Evolutionary conservation across 2,888 invertebrate species (phyloP).

Genomic region (Tanypteryx hageni): DNA sequence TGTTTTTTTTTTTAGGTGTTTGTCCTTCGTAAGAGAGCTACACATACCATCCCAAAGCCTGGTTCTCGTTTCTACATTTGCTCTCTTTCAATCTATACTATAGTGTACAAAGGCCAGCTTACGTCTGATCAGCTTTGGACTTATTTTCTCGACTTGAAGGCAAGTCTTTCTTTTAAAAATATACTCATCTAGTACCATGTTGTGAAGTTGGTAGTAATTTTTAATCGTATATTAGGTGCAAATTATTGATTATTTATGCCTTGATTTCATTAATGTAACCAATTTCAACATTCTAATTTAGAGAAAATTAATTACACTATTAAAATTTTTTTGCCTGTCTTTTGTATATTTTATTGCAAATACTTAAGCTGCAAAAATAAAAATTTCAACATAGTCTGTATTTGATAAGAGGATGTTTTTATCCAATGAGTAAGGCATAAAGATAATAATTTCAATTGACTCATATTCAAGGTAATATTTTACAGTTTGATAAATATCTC

Average conservation of each 20-base stretch:
- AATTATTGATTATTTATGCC: too few relatives aligned
- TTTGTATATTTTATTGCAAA: too few relatives aligned
- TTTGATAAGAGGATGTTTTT: too few relatives aligned
- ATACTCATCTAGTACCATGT: not conserved
- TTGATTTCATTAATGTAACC: too few relatives aligned
- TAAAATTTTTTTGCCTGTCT: too few relatives aligned
- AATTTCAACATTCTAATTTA: too few relatives aligned
- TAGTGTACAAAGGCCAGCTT: conserved; percentile 98
- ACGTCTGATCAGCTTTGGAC: conserved; percentile 96
- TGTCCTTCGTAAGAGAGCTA: conserved; percentile 93
- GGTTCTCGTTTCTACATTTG: conserved; percentile 97
- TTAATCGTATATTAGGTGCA: not conserved
- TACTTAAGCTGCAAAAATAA: too few relatives aligned
- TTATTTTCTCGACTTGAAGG: conserved; percentile 82
- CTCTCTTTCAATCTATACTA: conserved; percentile 91
- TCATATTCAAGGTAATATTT: not conserved
- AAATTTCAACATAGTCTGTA: too few relatives aligned
- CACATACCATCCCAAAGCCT: conserved; percentile 90
- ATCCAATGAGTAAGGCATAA: too few relatives aligned
- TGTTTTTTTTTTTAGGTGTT: conserved; percentile 84
- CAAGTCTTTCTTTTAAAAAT: conserved; percentile 69
- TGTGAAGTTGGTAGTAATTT: not conserved
- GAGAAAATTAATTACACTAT: too few relatives aligned
- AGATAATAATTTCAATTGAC: not conserved
- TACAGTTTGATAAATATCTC: not conserved